Evolutionary conservation across 2,797 vertebrate genomes (phyloP).

Genomic region (Notolabrus celidotus): DNA sequence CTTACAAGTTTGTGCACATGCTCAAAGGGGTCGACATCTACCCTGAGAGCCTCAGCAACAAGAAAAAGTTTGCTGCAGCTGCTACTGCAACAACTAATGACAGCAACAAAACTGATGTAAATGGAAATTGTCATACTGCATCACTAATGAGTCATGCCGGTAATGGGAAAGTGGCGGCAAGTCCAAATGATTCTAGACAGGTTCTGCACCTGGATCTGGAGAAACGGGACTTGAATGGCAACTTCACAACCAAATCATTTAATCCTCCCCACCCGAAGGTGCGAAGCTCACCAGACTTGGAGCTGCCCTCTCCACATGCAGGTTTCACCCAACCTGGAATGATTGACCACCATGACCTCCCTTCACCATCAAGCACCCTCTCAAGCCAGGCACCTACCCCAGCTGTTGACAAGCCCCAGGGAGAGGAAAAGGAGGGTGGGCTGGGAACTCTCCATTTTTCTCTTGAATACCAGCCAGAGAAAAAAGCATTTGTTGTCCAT

Average conservation of each 20-base stretch:
- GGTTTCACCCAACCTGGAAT: conserved; percentile 81
- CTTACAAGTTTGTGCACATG: conserved; percentile 99
- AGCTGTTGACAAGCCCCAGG: conserved; percentile 82
- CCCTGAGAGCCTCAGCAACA: conserved; percentile 94
- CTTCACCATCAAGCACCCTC: conserved; percentile 88
- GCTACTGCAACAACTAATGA: conserved; percentile 77
- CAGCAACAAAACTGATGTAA: conserved; percentile 75
- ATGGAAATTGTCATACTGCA: conserved; percentile 75
- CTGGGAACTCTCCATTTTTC: conserved; percentile 95
- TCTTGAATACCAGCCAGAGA: conserved; percentile 97
- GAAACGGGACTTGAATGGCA: conserved; percentile 96
- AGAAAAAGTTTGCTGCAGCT: conserved; percentile 93
- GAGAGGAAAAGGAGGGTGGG: conserved; percentile 85
- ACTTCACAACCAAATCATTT: conserved; percentile 91
- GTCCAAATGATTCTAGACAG: conserved; percentile 83
- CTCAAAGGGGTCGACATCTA: conserved; percentile 98
- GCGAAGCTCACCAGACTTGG: conserved; percentile 89
- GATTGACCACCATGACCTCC: conserved; percentile 75
- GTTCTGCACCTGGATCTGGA: conserved; percentile 96
- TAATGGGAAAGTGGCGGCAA: conserved; percentile 74
- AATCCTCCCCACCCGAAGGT: conserved; percentile 84
- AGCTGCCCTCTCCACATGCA: conserved; percentile 87
- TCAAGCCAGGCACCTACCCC: conserved; percentile 91
- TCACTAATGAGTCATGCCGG: conserved; percentile 43
- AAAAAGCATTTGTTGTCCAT: conserved; percentile 96